Evolutionary conservation across 2,797 vertebrate species (phyloP).

Genomic region (Trematomus bernacchii): DNA sequence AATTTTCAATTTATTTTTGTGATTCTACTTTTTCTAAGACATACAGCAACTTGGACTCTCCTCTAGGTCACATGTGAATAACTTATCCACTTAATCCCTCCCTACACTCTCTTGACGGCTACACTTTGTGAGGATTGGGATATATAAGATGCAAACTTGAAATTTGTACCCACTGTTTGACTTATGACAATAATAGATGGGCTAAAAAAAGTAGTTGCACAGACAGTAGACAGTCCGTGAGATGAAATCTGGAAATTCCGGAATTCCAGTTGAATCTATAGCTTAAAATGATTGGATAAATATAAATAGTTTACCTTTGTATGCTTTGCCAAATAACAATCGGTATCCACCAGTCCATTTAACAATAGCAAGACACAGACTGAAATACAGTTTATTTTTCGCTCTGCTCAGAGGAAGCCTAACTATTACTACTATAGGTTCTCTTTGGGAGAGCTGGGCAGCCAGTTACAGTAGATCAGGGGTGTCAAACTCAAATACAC

Average conservation of each 20-base stretch:
- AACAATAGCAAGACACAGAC: neutral
- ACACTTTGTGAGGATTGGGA: conserved; percentile 35
- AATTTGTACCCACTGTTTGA: conserved; percentile 48
- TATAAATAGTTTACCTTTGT: neutral
- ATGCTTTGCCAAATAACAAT: neutral
- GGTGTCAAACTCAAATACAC: no score
- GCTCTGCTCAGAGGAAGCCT: neutral
- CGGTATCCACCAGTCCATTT: neutral
- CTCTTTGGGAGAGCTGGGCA: neutral
- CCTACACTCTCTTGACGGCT: conserved; percentile 49
- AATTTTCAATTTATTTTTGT: neutral
- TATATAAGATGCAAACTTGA: conserved; percentile 36
- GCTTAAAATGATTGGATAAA: neutral
- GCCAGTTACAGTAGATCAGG: conserved; percentile 4
- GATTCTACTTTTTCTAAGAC: conserved; percentile 16
- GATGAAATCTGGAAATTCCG: neutral
- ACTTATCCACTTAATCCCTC: conserved; percentile 28
- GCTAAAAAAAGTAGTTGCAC: conserved; percentile 7
- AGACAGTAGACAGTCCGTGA: neutral
- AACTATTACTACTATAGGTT: neutral
- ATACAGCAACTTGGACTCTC: conserved; percentile 14
- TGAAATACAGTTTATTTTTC: neutral
- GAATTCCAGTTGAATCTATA: neutral
- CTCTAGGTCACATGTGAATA: conserved; percentile 30
- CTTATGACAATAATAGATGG: conserved; percentile 16